Percentiles rank a stretch among this genome's conserved stretches.
Evolutionary conservation across 2,113 vertebrate species (phyloP).

Genomic region (Chloropsis cyanopogon): DNA sequence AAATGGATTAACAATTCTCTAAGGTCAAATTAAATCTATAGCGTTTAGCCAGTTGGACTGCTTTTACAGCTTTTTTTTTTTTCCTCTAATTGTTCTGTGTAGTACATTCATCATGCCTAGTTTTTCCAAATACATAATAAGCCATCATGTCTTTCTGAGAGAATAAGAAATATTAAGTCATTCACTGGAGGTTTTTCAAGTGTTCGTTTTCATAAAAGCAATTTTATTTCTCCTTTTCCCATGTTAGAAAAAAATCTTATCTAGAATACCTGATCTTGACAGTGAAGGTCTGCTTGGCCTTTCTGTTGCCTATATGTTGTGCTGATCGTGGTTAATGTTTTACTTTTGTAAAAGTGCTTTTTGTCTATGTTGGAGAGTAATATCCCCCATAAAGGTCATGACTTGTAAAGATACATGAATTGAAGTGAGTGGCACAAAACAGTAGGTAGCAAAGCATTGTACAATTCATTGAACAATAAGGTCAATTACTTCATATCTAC

Average conservation of each 20-base stretch:
- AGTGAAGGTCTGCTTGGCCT: not conserved
- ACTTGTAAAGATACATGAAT: slow-evolving; percentile 50
- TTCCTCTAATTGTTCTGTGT: not conserved
- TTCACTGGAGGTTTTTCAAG: not conserved
- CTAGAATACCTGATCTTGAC: not conserved
- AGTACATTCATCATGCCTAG: not conserved
- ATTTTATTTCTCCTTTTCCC: not conserved
- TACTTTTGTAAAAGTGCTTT: slow-evolving; percentile 21
- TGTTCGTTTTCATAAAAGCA: not conserved
- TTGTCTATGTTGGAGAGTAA: slow-evolving; percentile 23
- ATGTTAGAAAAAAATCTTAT: not conserved
- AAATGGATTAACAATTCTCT: not conserved
- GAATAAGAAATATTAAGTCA: not conserved
- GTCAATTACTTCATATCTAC: slow-evolving; percentile 71
- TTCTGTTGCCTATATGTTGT: not conserved
- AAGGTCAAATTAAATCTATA: not conserved
- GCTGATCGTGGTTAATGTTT: slow-evolving; percentile 1
- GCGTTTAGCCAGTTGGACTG: not conserved
- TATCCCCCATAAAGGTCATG: slow-evolving; percentile 49
- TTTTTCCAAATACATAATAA: not conserved
- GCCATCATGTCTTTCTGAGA: not conserved
- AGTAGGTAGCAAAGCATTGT: slow-evolving; percentile 59
- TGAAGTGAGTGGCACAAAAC: slow-evolving; percentile 64
- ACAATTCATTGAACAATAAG: slow-evolving; percentile 67
- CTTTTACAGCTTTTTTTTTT: not conserved